Evolutionary conservation across 2,888 invertebrate genomes (phyloP), one percentile per base, ranked within the genome.

Genomic region (Galerucella pusilla): DNA sequence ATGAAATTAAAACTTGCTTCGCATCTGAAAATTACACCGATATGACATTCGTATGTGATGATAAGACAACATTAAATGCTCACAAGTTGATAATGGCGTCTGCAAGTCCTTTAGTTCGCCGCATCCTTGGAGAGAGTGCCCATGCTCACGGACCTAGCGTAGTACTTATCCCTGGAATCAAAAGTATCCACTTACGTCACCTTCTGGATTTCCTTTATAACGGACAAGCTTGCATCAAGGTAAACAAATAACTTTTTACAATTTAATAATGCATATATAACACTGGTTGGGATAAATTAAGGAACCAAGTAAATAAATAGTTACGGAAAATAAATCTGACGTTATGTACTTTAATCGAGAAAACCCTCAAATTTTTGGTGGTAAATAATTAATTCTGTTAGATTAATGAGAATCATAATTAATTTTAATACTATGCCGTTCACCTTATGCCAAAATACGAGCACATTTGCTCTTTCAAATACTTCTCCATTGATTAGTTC

Each of bases 1-100:
- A 94, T 89, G 96, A 96, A 90, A 94, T 96, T 87, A 94, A 94
- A 86, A 94, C 94, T 86, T 96, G 96, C 91, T 95, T 94, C 90
- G 91, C 93, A 84, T 95, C 94, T 82, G 94, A 95, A 88, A 93
- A 94, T 88, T 95, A 94, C 89, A 94, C 95, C 77, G 96, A 96
- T 90, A 91, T 96, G 89, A 93, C 94, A 85, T 92, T 96, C 86
- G 92, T 95, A 80, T 96, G 96, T 88, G 94, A 95, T 88, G 94
- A 94, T 88, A 94, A 94, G 82, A 94, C 93, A 82, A 92, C 93
- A 81, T 90, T 96, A 75, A 92, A 93, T 83, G 96, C 95, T 71
- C 96, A 96, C 88, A 93, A 95, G 85, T 91, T 96, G 85, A 94
- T 96, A 85, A 92, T 96, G 89, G 96, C 96, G 68, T 94, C 95